A percentile compares a stretch with the other conserved stretches of the same genome.
These are phyloP conservation scores for Chaenodraco wilsoni DNA, from an alignment of 2,797 vertebrate genomes.

Conservation along the genomic window DNA sequence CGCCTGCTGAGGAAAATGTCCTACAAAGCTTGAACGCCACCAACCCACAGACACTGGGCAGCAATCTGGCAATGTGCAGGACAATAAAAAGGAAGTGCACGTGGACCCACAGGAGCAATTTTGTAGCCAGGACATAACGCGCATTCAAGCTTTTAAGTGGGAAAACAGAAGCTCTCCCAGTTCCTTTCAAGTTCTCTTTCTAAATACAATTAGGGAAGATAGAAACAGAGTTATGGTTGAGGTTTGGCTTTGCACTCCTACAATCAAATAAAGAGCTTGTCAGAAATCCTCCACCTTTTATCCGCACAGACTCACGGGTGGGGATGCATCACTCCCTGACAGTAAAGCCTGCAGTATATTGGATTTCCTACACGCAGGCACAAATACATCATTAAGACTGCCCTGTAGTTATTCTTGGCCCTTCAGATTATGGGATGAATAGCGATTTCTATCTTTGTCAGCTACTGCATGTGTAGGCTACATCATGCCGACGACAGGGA, in stretches of 20 bases:
- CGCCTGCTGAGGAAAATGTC: conserved; percentile 30
- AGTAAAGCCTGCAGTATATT: conserved; percentile 72
- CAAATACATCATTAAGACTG: conserved; percentile 75
- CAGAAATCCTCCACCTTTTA: conserved; percentile 57
- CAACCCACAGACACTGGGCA: conserved; percentile 51
- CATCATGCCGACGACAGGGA: conserved; percentile 55
- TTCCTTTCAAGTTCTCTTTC: conserved; percentile 45
- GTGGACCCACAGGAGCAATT: conserved; percentile 64
- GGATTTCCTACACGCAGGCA: conserved; percentile 77
- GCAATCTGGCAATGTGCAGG: conserved; percentile 59
- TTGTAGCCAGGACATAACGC: conserved; percentile 51
- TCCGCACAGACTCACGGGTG: conserved; percentile 48
- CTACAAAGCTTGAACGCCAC: conserved; percentile 37
- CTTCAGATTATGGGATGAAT: conserved; percentile 71
- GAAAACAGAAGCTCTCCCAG: conserved; percentile 63
- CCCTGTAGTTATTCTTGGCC: conserved; percentile 74
- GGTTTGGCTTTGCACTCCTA: conserved; percentile 35
- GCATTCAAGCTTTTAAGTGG: conserved; percentile 57
- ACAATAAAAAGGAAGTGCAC: conserved; percentile 76
- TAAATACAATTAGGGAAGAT: conserved; percentile 50
- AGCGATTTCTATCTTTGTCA: conserved; percentile 75
- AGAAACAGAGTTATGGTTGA: conserved; percentile 45
- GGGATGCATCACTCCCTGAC: conserved; percentile 69
- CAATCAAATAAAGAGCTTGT: conserved; percentile 60
- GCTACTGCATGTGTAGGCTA: conserved; percentile 58